phyloP scores from a whole-genome alignment of 2,797 vertebrate species.

The Tadarida brasiliensis region DNA sequence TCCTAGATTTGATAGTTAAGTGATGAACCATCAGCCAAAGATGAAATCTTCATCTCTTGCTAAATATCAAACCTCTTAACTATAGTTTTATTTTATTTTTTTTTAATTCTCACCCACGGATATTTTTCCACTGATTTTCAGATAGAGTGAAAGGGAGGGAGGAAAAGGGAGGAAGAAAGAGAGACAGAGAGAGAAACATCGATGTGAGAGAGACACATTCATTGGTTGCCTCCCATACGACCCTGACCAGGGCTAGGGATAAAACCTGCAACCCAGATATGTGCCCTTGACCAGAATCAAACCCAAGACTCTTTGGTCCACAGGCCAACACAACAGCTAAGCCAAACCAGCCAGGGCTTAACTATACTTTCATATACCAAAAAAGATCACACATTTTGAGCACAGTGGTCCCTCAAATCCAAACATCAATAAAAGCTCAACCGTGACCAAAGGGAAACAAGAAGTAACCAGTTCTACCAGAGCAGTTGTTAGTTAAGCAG shows the following conservation, averaged over 20 bases:
- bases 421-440: slow-evolving; percentile 10
- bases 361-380: background rate
- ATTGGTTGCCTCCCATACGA: too few relatives aligned
- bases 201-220: too few relatives aligned
- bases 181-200: too few relatives aligned
- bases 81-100: background rate
- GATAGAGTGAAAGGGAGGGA: too few relatives aligned
- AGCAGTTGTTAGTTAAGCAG: background rate
- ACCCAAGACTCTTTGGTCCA: too few relatives aligned
- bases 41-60: background rate
- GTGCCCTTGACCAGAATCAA: too few relatives aligned
- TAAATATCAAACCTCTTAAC: slow-evolving; percentile 49
- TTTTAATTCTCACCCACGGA: too few relatives aligned
- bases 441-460: background rate
- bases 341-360: background rate
- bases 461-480: background rate
- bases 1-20: background rate
- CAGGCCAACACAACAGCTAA: too few relatives aligned
- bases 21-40: slow-evolving; percentile 19
- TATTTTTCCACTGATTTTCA: too few relatives aligned
- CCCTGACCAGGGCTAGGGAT: too few relatives aligned
- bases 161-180: too few relatives aligned
- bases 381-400: slow-evolving; percentile 20
- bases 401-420: background rate
- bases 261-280: too few relatives aligned